A percentile compares a stretch with the other conserved stretches of the same genome.
phyloP scores from a whole-genome alignment of 35 echinoderm and acorn worm genomes.

The Stichopus chloronotus region DNA sequence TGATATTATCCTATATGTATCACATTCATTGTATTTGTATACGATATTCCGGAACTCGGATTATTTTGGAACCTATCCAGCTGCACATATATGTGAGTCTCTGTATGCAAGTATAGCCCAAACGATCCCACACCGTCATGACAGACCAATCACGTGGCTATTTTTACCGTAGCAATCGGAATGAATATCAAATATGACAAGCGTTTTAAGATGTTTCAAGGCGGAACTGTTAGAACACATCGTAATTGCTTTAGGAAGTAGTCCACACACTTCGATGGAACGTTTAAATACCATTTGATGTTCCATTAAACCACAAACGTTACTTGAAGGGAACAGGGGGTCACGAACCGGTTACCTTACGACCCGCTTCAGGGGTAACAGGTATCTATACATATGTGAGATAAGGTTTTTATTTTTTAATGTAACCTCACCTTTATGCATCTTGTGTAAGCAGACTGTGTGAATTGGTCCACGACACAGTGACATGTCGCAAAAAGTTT shows the following conservation, averaged over 20 bases:
- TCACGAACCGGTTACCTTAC: not conserved
- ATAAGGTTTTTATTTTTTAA: too few relatives aligned
- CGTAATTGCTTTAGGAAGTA: conserved; percentile 29
- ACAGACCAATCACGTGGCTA: not conserved
- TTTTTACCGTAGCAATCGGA: not conserved
- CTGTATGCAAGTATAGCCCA: too few relatives aligned
- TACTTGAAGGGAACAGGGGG: not conserved
- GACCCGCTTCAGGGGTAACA: not conserved
- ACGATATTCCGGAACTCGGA: too few relatives aligned
- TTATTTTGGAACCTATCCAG: too few relatives aligned
- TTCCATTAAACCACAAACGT: not conserved
- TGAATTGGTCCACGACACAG: too few relatives aligned
- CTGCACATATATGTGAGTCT: too few relatives aligned
- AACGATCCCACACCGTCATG: not conserved
- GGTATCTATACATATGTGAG: not conserved
- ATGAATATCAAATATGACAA: not conserved
- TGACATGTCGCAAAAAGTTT: too few relatives aligned
- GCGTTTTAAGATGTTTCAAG: not conserved
- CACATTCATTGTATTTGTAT: too few relatives aligned
- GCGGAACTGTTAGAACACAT: conserved; percentile 2
- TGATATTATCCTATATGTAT: too few relatives aligned
- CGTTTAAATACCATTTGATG: not conserved
- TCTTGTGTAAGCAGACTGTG: too few relatives aligned
- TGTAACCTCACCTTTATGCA: too few relatives aligned
- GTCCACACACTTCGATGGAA: not conserved